Evolutionary conservation across 2,113 vertebrate genomes (phyloP), one percentile per base, ranked within the genome.

Genomic region (Cepphus grylle): DNA sequence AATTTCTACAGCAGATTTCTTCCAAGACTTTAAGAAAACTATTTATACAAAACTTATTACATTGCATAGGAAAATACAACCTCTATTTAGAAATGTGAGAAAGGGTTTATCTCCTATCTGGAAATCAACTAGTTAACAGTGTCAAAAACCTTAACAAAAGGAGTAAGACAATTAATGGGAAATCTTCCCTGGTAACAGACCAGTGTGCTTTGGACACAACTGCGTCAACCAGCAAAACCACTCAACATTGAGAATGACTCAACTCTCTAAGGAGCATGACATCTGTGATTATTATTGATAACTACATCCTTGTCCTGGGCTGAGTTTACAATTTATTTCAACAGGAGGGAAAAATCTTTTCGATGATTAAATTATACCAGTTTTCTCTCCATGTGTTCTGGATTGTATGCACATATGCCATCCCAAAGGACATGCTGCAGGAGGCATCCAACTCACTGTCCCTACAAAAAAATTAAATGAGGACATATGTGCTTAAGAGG

Each of bases 241-340:
- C 34, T 92, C 82, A 50, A 32, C 2, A 4, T 0, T 58, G 25
- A 81, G 61, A 80, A 79, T 86, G 94, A 95, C 86, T 94, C 93
- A 95, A 72, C 63, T 69, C 61, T 76, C 80, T 53, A 38, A 79
- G 86, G 65, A 96, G 15, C 22, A 2, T 69, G 65, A 79, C 73
- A 87, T 74, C 76, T 84, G 47, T 63, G 56, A 84, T 86, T 78
- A 90, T 74, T 88, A 93, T 63, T 90, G 94, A 93, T 65, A 93
- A 90, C 91, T 76, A 61, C 45, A 52, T 89, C 62, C 62, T 79
- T 61, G n/a, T 81, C 61, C 84, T 81, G 50, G 56, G 29, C 69
- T 52, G 70, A 84, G 56, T 53, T 78, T 81, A 81, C n/a, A 69
- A 63, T 90, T 76, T 81, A 86, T 92, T 92, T 80, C 70, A 88